These are phyloP conservation scores for Aix galericulata DNA, from an alignment of 2,113 vertebrate species.

Conservation along the genomic window DNA sequence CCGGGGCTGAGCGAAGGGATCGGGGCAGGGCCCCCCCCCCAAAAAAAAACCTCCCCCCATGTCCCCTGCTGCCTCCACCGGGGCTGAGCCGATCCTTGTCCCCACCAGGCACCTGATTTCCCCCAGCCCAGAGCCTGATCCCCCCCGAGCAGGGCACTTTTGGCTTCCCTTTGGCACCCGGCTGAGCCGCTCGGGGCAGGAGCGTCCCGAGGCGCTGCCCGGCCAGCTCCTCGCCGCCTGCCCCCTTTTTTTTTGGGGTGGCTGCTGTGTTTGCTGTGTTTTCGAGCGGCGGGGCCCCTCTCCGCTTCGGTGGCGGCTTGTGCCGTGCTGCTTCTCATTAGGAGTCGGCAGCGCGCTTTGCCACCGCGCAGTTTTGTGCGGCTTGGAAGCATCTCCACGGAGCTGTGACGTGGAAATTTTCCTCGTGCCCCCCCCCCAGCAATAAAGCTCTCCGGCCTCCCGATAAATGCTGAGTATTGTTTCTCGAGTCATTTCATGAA, in stretches of 20 bases:
- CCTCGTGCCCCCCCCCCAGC: neutral
- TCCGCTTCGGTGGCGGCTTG: slow-evolving; percentile 3
- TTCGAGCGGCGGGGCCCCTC: slow-evolving; percentile 18
- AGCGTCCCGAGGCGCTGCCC: neutral
- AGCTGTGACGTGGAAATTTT: slow-evolving; percentile 15
- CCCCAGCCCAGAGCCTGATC: slow-evolving; percentile 53
- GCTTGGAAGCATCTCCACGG: slow-evolving; percentile 34
- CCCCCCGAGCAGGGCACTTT: neutral
- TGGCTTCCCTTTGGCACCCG: neutral
- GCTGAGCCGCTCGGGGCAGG: slow-evolving; percentile 3
- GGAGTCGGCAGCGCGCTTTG: slow-evolving; percentile 37
- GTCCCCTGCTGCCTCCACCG: too few relatives aligned
- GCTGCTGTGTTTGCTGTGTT: neutral
- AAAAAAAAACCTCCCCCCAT: too few relatives aligned
- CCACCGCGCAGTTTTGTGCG: neutral
- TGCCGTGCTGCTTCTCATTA: slow-evolving; percentile 58
- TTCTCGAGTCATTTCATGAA: slow-evolving; percentile 11
- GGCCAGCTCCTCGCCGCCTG: neutral
- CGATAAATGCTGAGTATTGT: neutral
- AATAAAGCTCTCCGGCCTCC: slow-evolving; percentile 20
- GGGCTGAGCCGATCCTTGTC: too few relatives aligned
- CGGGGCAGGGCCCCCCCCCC: too few relatives aligned
- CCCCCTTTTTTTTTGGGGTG: neutral
- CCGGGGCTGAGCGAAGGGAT: neutral
- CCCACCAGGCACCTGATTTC: too few relatives aligned